These are phyloP conservation scores for Drosophila neotestacea DNA, from an alignment of 2,888 invertebrate genomes.

Conservation along the genomic window DNA sequence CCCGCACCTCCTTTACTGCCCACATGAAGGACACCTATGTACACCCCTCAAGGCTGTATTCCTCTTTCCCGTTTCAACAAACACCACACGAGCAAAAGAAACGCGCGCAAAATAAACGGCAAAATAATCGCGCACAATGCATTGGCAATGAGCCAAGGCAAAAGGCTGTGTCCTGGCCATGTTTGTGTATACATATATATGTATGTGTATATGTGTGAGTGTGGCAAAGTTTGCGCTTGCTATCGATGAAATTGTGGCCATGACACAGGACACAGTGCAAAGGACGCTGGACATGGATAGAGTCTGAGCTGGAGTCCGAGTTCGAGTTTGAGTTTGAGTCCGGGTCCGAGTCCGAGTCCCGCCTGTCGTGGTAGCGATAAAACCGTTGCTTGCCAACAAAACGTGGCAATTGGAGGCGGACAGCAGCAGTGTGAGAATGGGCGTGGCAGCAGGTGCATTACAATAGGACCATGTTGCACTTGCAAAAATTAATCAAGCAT, in stretches of 20 bases:
- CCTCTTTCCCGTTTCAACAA: background rate
- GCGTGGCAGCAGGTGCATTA: slow-evolving; percentile 44
- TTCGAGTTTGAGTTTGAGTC: slow-evolving; percentile 15
- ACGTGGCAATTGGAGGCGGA: slow-evolving; percentile 30
- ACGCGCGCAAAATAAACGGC: slow-evolving; percentile 78
- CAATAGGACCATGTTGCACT: slow-evolving; percentile 29
- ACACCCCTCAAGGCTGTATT: background rate
- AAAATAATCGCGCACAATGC: slow-evolving; percentile 83
- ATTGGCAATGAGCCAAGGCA: slow-evolving; percentile 78
- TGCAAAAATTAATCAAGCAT: slow-evolving; percentile 78
- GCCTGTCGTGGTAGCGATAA: slow-evolving; percentile 41
- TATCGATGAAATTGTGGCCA: slow-evolving; percentile 80
- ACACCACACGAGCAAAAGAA: slow-evolving; percentile 47
- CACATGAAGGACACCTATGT: background rate
- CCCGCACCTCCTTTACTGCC: slow-evolving; percentile 6
- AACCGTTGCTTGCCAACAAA: slow-evolving; percentile 22
- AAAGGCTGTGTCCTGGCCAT: slow-evolving; percentile 21
- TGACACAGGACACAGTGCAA: slow-evolving; percentile 40
- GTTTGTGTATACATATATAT: slow-evolving; percentile 30
- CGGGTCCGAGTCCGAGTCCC: slow-evolving; percentile 10
- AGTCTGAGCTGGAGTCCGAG: background rate
- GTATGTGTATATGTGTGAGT: slow-evolving; percentile 25
- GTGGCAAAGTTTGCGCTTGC: slow-evolving; percentile 56
- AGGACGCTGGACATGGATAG: slow-evolving; percentile 9
- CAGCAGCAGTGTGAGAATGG: slow-evolving; percentile 5